Evolutionary conservation across 1,140 invertebrate species (phyloP).

Genomic region (Listronotus oregonensis): DNA sequence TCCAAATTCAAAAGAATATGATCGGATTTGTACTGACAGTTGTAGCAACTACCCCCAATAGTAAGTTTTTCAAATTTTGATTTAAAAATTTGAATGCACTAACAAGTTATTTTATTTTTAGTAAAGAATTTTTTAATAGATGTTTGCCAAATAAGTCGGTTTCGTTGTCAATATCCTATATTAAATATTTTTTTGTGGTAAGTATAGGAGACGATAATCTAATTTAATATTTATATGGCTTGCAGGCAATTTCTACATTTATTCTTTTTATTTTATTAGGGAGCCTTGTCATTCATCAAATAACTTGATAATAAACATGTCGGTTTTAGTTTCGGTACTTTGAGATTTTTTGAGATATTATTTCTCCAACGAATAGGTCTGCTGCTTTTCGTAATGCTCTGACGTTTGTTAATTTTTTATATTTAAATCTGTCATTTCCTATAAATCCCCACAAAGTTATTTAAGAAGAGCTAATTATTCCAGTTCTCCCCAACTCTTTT

Average conservation of each 20-base stretch:
- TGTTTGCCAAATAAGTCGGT: slow-evolving; percentile 60
- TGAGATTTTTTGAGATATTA: too few species aligned
- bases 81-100: slow-evolving; percentile 24
- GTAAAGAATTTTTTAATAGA: slow-evolving; percentile 60
- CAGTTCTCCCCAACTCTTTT: too few species aligned
- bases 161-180: slow-evolving; percentile 55
- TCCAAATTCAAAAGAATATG: slow-evolving; percentile 43
- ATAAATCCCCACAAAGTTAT: too few species aligned
- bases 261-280: slow-evolving; percentile 11
- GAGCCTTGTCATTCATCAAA: too few species aligned
- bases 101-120: slow-evolving; percentile 50
- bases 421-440: too few species aligned
- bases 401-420: too few species aligned
- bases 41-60: slow-evolving; percentile 55
- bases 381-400: too few species aligned
- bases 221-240: neutral
- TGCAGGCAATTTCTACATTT: neutral
- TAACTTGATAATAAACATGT: too few species aligned
- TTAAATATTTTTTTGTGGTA: slow-evolving; percentile 62
- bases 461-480: too few species aligned
- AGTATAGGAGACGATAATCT: slow-evolving; percentile 33
- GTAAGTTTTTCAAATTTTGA: slow-evolving; percentile 54
- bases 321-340: too few species aligned
- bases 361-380: too few species aligned
- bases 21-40: slow-evolving; percentile 58